Evolutionary conservation across 2,113 vertebrate genomes (phyloP).

Genomic region (Scophthalmus maximus): DNA sequence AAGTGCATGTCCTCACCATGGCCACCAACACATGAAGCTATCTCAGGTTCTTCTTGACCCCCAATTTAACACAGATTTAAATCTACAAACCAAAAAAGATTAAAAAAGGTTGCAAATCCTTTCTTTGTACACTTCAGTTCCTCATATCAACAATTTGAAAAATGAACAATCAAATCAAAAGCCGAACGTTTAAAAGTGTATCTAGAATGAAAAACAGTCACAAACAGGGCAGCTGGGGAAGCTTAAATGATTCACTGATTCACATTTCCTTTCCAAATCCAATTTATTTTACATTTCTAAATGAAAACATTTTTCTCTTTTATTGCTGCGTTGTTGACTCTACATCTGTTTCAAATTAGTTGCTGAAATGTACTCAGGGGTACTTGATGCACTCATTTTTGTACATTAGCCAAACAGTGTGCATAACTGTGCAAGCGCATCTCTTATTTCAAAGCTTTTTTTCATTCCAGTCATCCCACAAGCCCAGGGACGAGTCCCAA

Average conservation of each 20-base stretch:
- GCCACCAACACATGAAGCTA: background rate
- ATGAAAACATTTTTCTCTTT: background rate
- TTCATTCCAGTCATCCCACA: slow-evolving; percentile 6
- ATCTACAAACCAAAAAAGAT: background rate
- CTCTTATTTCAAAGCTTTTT: slow-evolving; percentile 45
- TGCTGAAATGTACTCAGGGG: background rate
- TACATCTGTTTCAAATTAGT: slow-evolving; percentile 40
- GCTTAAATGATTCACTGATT: background rate
- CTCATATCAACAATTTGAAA: background rate
- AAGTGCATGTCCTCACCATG: slow-evolving; percentile 65
- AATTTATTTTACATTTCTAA: background rate
- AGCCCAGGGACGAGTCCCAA: slow-evolving; percentile 16
- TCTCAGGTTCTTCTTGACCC: background rate
- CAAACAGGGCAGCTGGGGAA: no score
- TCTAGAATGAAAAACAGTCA: background rate
- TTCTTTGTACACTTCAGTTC: no score
- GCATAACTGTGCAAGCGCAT: slow-evolving; percentile 2
- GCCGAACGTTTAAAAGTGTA: background rate
- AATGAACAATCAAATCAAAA: background rate
- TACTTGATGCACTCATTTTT: slow-evolving; percentile 1
- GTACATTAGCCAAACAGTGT: slow-evolving; percentile 3
- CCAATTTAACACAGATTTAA: background rate
- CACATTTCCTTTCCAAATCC: background rate
- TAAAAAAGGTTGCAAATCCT: background rate
- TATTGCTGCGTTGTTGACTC: slow-evolving; percentile 8